These are phyloP conservation scores for Peromyscus californicus DNA, from an alignment of 2,113 vertebrate species.

Conservation along the genomic window DNA sequence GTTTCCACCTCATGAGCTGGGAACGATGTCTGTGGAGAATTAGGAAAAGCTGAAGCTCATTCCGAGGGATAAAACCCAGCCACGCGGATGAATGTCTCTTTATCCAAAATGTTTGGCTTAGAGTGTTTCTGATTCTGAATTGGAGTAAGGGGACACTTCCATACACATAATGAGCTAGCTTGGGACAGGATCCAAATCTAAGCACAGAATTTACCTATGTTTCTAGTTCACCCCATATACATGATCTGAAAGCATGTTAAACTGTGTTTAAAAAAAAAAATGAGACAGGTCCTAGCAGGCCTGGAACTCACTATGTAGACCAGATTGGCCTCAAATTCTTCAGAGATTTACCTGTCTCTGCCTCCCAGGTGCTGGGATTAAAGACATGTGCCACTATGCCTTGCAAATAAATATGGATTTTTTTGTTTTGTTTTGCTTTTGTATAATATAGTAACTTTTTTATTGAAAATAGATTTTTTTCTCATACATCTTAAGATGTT, in stretches of 20 bases:
- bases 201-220: neutral
- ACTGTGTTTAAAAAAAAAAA: neutral
- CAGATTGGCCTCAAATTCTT: neutral
- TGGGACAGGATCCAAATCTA: neutral
- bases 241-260: neutral
- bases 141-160: neutral
- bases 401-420: neutral
- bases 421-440: neutral
- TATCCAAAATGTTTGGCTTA: neutral
- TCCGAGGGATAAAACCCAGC: neutral
- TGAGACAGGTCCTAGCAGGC: neutral
- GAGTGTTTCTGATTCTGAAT: neutral
- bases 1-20: neutral
- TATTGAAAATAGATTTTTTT: neutral
- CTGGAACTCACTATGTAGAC: neutral
- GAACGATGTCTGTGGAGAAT: neutral
- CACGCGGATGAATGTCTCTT: neutral
- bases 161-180: neutral
- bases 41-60: neutral
- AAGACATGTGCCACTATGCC: too few species aligned
- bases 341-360: neutral
- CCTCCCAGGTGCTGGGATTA: neutral
- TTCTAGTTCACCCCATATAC: neutral
- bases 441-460: neutral
- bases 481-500: neutral